These are phyloP conservation scores for Neosilurus hyrtlii DNA, from an alignment of 2,797 vertebrate genomes.

Conservation along the genomic window DNA sequence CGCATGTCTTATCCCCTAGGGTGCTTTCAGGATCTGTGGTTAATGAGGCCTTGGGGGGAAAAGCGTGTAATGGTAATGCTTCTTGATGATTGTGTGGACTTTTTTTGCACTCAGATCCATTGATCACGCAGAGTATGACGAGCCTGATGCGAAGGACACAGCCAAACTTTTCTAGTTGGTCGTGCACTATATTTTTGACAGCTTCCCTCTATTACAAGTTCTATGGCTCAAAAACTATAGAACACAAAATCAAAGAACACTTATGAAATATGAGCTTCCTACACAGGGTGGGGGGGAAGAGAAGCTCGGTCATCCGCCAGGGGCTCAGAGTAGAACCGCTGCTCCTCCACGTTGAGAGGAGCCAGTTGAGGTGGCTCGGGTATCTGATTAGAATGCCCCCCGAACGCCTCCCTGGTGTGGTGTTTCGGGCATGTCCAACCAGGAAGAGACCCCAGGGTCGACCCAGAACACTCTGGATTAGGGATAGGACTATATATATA, in stretches of 20 bases:
- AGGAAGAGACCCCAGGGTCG: too few relatives aligned
- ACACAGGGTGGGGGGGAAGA: too few relatives aligned
- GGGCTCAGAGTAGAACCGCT: too few relatives aligned
- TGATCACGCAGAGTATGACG: not conserved
- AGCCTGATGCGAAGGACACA: not conserved
- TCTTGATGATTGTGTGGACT: constrained; percentile 5
- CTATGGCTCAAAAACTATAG: not conserved
- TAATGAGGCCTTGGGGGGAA: constrained; percentile 10
- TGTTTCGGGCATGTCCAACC: too few relatives aligned
- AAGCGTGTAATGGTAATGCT: not conserved
- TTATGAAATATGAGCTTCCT: too few relatives aligned
- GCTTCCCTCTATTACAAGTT: not conserved
- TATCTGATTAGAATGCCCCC: too few relatives aligned
- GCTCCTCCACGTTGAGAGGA: too few relatives aligned
- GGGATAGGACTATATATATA: too few relatives aligned
- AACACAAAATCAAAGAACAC: not conserved
- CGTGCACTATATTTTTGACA: not conserved
- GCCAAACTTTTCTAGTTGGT: not conserved
- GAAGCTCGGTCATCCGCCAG: too few relatives aligned
- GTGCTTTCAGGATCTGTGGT: constrained; percentile 10
- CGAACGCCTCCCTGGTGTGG: too few relatives aligned
- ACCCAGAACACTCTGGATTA: too few relatives aligned
- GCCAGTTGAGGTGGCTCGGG: too few relatives aligned
- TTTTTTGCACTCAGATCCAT: constrained; percentile 7
- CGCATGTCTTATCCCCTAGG: not conserved